phyloP scores from a whole-genome alignment of 30 jellyfish, hydroid and myxozoan genomes.

The Cassiopea xamachana region DNA sequence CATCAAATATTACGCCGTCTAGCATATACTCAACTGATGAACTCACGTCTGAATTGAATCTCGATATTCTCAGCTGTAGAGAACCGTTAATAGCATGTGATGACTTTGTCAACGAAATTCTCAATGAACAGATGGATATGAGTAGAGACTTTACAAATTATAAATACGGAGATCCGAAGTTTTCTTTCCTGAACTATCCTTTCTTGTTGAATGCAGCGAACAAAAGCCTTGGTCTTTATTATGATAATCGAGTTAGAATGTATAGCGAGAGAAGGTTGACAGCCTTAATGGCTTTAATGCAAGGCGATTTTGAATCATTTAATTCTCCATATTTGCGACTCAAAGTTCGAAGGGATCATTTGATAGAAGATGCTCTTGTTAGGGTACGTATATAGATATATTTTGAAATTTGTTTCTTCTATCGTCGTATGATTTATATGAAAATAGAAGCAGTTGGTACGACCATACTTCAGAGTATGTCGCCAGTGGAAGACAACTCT shows the following conservation, averaged over 20 bases:
- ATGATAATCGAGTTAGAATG: conserved; percentile 90
- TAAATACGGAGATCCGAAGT: conserved; percentile 77
- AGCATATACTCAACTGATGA: conserved; percentile 45
- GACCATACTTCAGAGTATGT: too few relatives aligned
- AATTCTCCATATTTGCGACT: conserved; percentile 81
- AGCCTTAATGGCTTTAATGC: conserved; percentile 56
- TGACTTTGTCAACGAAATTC: conserved; percentile 80
- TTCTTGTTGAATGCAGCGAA: conserved; percentile 78
- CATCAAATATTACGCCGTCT: not conserved
- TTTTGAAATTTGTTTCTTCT: not conserved
- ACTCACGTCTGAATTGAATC: conserved; percentile 40
- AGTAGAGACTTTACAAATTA: conserved; percentile 76
- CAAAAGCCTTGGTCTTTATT: conserved; percentile 84
- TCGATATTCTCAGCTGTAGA: conserved; percentile 52
- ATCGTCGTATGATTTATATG: too few relatives aligned
- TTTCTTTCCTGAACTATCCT: conserved; percentile 80
- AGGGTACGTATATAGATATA: conserved; percentile 60
- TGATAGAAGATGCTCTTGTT: conserved; percentile 86
- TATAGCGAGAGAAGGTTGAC: conserved; percentile 84
- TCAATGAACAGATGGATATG: conserved; percentile 88
- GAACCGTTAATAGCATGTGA: conserved; percentile 70
- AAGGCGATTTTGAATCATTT: conserved; percentile 39
- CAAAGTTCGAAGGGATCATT: conserved; percentile 84
- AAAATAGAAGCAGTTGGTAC: too few relatives aligned
- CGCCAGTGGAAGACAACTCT: too few relatives aligned